Evolutionary conservation across 2,113 vertebrate species (phyloP).

Genomic region (Odocoileus virginianus): DNA sequence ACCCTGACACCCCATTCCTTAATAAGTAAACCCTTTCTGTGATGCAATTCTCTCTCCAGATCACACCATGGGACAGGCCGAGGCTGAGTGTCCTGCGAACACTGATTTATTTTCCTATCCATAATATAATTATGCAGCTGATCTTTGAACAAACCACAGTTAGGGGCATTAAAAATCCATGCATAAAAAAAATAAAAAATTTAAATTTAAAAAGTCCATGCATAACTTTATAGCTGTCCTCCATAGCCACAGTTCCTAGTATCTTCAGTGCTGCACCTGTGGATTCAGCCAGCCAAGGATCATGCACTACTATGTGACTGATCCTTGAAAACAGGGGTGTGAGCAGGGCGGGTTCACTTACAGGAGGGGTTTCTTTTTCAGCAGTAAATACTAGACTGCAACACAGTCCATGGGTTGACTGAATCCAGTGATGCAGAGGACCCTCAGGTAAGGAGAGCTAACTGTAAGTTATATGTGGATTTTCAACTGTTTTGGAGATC

Average conservation of each 20-base stretch:
- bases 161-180: background rate
- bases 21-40: background rate
- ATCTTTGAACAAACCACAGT: background rate
- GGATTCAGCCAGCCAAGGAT: background rate
- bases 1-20: background rate
- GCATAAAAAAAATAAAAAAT: background rate
- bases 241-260: background rate
- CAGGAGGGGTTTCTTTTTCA: background rate
- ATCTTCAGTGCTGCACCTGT: background rate
- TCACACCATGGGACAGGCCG: fast-evolving
- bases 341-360: background rate
- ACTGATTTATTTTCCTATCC: background rate
- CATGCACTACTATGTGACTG: background rate
- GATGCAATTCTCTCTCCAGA: background rate
- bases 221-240: background rate
- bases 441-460: background rate
- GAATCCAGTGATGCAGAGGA: background rate
- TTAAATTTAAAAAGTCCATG: background rate
- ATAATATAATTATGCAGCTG: background rate
- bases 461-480: background rate
- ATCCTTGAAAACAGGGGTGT: background rate
- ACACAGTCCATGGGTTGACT: background rate
- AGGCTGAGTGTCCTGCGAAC: background rate
- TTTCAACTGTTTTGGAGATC: background rate
- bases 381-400: background rate